These are phyloP conservation scores for Neotoma lepida DNA, from an alignment of 2,113 vertebrate species.

Conservation along the genomic window DNA sequence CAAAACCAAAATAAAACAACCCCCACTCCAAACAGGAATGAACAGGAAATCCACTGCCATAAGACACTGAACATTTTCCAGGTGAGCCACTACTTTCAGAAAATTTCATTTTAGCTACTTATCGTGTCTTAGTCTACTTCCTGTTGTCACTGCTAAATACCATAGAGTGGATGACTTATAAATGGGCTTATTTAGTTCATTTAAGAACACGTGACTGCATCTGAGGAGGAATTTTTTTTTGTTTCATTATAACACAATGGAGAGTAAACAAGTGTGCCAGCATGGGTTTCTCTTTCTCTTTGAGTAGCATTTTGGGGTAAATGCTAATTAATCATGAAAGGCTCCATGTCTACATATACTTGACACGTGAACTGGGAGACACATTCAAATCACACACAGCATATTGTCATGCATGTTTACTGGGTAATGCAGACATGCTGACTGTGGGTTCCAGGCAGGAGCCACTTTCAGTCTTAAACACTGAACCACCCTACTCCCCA, in stretches of 20 bases:
- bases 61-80: constrained; percentile 29
- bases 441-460: constrained; percentile 22
- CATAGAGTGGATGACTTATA: not conserved
- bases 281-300: not conserved
- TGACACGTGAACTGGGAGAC: not conserved
- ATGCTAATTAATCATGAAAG: not conserved
- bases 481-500: not conserved
- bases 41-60: constrained; percentile 26
- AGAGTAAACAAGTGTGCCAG: not conserved
- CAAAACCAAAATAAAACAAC: not conserved
- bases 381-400: not conserved
- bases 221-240: not conserved
- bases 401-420: not conserved
- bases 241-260: not conserved
- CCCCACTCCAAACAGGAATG: not conserved
- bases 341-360: not conserved
- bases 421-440: constrained; percentile 19
- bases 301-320: not conserved
- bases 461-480: not conserved
- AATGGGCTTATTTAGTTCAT: not conserved
- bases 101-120: constrained; percentile 32
- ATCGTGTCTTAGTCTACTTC: not conserved
- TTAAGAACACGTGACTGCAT: not conserved
- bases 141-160: not conserved
- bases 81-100: constrained; percentile 44